phyloP scores from a whole-genome alignment of 1,140 invertebrate genomes.

The Cherax quadricarinatus region DNA sequence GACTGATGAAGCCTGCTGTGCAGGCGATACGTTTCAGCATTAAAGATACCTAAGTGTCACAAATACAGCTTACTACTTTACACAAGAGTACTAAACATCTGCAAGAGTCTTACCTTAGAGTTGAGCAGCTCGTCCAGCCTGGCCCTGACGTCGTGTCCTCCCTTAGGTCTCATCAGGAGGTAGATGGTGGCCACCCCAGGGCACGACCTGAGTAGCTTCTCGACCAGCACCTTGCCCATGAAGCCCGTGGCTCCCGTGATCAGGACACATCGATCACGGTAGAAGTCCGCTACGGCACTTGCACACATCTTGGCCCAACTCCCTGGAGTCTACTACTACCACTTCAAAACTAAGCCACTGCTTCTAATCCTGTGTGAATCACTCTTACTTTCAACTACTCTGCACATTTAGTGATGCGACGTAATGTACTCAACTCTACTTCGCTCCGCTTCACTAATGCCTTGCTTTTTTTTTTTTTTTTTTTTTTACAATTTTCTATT shows the following conservation, averaged over 20 bases:
- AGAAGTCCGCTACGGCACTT: constrained; percentile 70
- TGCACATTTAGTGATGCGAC: neutral
- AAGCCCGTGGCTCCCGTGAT: constrained; percentile 86
- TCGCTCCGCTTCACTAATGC: too few species aligned
- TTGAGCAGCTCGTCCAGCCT: constrained; percentile 80
- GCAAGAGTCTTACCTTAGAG: constrained; percentile 59
- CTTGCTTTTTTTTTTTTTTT: too few species aligned
- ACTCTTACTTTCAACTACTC: neutral
- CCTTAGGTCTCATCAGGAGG: constrained; percentile 85
- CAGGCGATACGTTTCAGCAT: too few species aligned
- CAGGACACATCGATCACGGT: constrained; percentile 80
- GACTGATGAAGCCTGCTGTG: too few species aligned
- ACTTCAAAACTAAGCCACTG: neutral
- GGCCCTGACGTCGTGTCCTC: constrained; percentile 83
- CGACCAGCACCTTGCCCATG: constrained; percentile 89
- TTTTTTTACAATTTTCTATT: too few species aligned
- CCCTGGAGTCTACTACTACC: neutral
- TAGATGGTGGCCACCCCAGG: constrained; percentile 85
- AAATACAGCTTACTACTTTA: neutral
- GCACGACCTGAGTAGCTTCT: constrained; percentile 89
- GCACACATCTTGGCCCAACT: neutral
- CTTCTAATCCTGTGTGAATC: neutral
- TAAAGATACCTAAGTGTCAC: too few species aligned
- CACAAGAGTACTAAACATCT: neutral
- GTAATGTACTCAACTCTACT: too few species aligned